Conservation (phyloP, 1,140 invertebrate species). For the Ditylenchus dipsaci region DNA sequence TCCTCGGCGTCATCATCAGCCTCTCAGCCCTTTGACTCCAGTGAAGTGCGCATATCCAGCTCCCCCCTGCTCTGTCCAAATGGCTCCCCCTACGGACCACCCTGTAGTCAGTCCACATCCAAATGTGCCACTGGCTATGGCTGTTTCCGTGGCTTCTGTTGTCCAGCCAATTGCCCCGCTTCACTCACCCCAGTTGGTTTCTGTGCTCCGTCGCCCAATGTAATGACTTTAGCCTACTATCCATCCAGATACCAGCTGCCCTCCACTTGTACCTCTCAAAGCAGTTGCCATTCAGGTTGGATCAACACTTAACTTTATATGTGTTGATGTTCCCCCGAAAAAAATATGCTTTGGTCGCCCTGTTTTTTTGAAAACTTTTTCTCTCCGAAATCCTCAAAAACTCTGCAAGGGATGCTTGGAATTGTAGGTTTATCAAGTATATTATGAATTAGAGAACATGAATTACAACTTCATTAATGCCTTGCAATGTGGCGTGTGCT, state of each 20-base stretch:
- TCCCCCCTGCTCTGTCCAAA: neutral
- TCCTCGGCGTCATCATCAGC: neutral
- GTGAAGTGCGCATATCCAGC: neutral
- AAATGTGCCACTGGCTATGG: slow-evolving; percentile 21
- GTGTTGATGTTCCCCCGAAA: too few relatives aligned
- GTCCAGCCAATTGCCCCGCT: slow-evolving; percentile 18
- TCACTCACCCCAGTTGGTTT: slow-evolving; percentile 8
- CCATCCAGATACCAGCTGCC: slow-evolving; percentile 3
- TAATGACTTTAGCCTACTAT: neutral
- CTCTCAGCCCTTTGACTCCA: slow-evolving; percentile 4
- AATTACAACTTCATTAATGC: too few relatives aligned
- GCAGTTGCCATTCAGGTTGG: slow-evolving; percentile 7
- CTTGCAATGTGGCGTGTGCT: too few relatives aligned
- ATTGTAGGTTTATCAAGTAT: too few relatives aligned
- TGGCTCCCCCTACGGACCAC: slow-evolving; percentile 14
- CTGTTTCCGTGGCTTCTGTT: slow-evolving; percentile 41
- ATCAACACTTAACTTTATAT: neutral
- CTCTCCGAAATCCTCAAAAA: too few relatives aligned
- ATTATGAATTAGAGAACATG: too few relatives aligned
- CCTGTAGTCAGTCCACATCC: slow-evolving; percentile 3
- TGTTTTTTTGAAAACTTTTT: too few relatives aligned
- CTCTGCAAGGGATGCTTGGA: too few relatives aligned
- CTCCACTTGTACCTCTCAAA: slow-evolving; percentile 1
- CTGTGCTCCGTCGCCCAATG: slow-evolving; percentile 3
- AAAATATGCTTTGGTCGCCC: too few relatives aligned